These are phyloP conservation scores for Scaptomyza polygonia DNA, from an alignment of 2,888 invertebrate genomes.

Conservation along the genomic window DNA sequence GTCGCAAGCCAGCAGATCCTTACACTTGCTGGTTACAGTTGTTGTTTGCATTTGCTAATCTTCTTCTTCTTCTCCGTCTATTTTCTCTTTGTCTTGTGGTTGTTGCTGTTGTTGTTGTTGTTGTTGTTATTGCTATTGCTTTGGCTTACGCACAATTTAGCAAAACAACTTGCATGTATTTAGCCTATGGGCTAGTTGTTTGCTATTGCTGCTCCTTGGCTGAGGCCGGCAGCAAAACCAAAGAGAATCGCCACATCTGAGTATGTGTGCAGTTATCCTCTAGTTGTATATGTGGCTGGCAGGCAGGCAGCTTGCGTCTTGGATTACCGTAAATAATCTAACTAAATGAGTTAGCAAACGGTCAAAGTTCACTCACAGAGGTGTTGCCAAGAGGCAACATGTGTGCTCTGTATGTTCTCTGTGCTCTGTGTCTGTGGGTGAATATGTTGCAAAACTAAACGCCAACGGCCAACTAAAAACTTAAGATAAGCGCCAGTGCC, in stretches of 20 bases:
- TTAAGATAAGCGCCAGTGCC: conserved; percentile 36
- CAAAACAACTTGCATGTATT: conserved; percentile 79
- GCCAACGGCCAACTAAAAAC: conserved; percentile 41
- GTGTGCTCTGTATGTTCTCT: conserved; percentile 3
- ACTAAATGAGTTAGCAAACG: conserved; percentile 78
- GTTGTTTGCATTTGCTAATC: conserved; percentile 15
- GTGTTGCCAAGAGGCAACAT: conserved; percentile 57
- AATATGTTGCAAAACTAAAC: conserved; percentile 48
- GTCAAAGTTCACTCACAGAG: conserved; percentile 72
- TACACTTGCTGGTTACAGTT: conserved; percentile 27
- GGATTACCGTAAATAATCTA: conserved; percentile 79
- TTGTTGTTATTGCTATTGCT: conserved; percentile 31
- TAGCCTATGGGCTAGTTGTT: conserved; percentile 57
- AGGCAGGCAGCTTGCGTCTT: conserved; percentile 57
- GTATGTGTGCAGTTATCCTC: conserved; percentile 2
- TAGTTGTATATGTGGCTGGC: conserved; percentile 26
- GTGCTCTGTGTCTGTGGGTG: conserved; percentile 3
- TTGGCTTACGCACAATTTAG: conserved; percentile 78
- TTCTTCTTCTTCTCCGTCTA: conserved; percentile 2
- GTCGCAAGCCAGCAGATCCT: conserved; percentile 34
- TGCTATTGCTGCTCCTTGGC: conserved; percentile 12
- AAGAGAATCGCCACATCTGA: conserved; percentile 7
- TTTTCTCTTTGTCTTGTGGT: neutral
- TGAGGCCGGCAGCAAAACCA: conserved; percentile 29
- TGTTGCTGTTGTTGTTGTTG: conserved; percentile 8